Evolutionary conservation across 2,797 vertebrate genomes (phyloP).

Genomic region (Neomorphus geoffroyi): DNA sequence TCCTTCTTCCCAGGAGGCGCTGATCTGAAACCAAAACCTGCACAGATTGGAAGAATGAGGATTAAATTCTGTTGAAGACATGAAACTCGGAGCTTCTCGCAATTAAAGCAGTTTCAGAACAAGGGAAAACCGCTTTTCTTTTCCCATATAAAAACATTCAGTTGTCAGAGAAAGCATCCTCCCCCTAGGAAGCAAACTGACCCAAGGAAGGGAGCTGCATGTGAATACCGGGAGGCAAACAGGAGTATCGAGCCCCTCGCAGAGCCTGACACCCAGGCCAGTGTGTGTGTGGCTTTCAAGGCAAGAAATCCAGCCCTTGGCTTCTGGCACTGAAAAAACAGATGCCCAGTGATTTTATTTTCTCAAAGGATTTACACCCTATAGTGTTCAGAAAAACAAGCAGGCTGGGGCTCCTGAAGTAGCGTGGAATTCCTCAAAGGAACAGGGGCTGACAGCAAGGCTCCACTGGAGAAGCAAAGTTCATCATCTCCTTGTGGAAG

Average conservation of each 20-base stretch:
- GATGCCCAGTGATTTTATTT: background rate
- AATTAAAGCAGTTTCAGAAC: background rate
- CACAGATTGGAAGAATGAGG: background rate
- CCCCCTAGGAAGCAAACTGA: background rate
- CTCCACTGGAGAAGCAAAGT: background rate
- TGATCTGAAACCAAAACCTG: conserved; percentile 97
- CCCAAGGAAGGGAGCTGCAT: background rate
- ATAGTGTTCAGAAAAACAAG: background rate
- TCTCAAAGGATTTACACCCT: background rate
- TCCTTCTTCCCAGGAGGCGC: conserved; percentile 84
- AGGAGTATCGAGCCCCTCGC: background rate
- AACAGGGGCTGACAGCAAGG: background rate
- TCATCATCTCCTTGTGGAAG: background rate
- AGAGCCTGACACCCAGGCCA: background rate
- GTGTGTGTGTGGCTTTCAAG: no score
- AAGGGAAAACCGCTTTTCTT: background rate
- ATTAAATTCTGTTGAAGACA: conserved; percentile 17
- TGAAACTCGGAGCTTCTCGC: background rate
- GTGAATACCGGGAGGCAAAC: background rate
- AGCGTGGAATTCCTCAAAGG: background rate
- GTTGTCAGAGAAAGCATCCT: background rate
- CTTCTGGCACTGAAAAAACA: background rate
- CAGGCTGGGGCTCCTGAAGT: background rate
- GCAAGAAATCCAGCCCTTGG: background rate
- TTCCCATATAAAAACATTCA: background rate